Evolutionary conservation across 2,113 vertebrate species (phyloP).

Genomic region (Hypomesus transpacificus): DNA sequence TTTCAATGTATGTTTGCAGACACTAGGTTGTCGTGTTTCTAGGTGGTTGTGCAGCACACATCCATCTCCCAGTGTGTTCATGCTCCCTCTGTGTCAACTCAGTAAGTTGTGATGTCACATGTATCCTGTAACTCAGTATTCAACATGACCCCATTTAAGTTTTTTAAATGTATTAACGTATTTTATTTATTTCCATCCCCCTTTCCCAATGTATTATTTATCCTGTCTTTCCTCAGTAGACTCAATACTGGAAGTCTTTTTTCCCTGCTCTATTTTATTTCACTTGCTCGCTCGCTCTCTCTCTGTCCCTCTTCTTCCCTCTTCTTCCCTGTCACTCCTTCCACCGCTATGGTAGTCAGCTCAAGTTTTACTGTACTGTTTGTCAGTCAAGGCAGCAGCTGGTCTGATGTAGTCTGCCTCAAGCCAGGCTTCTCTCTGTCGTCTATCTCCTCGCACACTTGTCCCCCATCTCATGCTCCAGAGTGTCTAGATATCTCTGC

Average conservation of each 20-base stretch:
- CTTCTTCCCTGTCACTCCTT: not conserved
- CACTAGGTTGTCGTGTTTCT: conserved; percentile 15
- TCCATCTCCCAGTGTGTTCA: not conserved
- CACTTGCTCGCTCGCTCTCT: not conserved
- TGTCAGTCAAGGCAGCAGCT: not conserved
- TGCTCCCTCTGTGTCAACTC: no score
- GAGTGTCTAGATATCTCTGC: no score
- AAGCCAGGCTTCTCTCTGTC: not conserved
- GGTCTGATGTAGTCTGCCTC: not conserved
- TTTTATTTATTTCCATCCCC: not conserved
- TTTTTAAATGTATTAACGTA: not conserved
- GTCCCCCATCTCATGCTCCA: no score
- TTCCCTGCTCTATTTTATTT: not conserved
- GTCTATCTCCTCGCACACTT: not conserved
- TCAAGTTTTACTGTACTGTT: conserved; percentile 2
- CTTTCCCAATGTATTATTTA: not conserved
- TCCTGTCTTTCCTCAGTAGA: not conserved
- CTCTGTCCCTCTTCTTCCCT: not conserved
- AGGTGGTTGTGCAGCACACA: conserved; percentile 20
- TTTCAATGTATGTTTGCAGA: not conserved
- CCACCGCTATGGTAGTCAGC: not conserved
- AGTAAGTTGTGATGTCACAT: not conserved
- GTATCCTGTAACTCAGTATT: not conserved
- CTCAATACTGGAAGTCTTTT: not conserved
- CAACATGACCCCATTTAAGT: not conserved